phyloP scores from a whole-genome alignment of 2,113 vertebrate species.

The Noctilio leporinus region DNA sequence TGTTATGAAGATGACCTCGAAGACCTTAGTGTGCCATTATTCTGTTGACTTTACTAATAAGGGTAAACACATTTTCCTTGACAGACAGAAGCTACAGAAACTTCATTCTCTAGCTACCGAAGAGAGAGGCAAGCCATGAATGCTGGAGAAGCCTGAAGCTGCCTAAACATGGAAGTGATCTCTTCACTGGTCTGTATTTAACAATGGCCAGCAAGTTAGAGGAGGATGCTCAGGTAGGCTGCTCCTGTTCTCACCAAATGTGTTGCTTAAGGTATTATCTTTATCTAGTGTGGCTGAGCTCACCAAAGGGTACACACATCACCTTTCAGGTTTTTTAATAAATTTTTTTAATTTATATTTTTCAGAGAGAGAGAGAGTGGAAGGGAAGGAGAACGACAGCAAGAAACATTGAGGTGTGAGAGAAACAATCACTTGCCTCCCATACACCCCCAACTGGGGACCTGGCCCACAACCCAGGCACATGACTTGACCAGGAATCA shows the following conservation, averaged over 20 bases:
- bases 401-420: too few species aligned
- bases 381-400: too few species aligned
- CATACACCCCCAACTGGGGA: too few species aligned
- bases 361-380: too few species aligned
- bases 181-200: neutral
- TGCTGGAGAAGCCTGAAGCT: neutral
- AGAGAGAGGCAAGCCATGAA: neutral
- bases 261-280: neutral
- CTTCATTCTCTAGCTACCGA: neutral
- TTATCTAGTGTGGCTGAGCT: neutral
- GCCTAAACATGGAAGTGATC: neutral
- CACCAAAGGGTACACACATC: neutral
- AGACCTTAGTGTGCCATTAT: neutral
- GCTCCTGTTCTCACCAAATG: neutral
- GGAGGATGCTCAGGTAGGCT: neutral
- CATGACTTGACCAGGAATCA: too few species aligned
- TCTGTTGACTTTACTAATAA: slow-evolving; percentile 49
- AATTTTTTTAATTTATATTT: too few species aligned
- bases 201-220: neutral
- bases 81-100: neutral
- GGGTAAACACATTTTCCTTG: slow-evolving; percentile 32
- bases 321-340: too few species aligned
- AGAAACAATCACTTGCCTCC: too few species aligned
- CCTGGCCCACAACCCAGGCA: too few species aligned
- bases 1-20: slow-evolving; percentile 6